phyloP scores from a whole-genome alignment of 2,888 invertebrate species.

The Caradrina kadenii region DNA sequence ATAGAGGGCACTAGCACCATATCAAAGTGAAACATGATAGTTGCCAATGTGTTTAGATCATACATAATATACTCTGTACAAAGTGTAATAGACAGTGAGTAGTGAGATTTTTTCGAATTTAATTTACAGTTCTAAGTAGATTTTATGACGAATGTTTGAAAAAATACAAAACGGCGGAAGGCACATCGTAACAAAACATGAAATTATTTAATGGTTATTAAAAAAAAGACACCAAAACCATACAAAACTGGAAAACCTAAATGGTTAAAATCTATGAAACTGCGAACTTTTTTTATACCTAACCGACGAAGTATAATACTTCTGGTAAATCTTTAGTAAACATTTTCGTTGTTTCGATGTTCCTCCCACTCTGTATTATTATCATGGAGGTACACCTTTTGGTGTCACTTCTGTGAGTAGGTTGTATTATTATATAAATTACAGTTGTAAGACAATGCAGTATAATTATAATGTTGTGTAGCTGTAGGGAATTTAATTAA shows the following conservation, averaged over 20 bases:
- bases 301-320: too few relatives aligned
- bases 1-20: conserved; percentile 81
- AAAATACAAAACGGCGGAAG: conserved; percentile 13
- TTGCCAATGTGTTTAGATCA: conserved; percentile 43
- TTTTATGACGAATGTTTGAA: conserved; percentile 50
- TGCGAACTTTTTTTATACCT: too few relatives aligned
- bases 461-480: conserved; percentile 38
- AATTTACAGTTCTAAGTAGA: conserved; percentile 59
- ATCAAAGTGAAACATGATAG: conserved; percentile 19
- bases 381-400: conserved; percentile 29
- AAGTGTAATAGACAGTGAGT: conserved; percentile 61
- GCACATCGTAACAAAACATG: too few relatives aligned
- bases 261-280: too few relatives aligned
- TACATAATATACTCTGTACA: conserved; percentile 47
- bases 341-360: too few relatives aligned
- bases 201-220: too few relatives aligned
- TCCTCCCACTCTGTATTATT: background rate
- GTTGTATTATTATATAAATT: conserved; percentile 32
- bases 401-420: conserved; percentile 32
- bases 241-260: too few relatives aligned
- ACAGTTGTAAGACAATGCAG: conserved; percentile 41
- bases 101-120: conserved; percentile 75
- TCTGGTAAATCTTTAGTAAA: too few relatives aligned
- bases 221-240: too few relatives aligned
- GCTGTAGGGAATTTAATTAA: conserved; percentile 43